phyloP scores from a whole-genome alignment of 2,888 invertebrate genomes.

The Drosophila heteroneura region DNA sequence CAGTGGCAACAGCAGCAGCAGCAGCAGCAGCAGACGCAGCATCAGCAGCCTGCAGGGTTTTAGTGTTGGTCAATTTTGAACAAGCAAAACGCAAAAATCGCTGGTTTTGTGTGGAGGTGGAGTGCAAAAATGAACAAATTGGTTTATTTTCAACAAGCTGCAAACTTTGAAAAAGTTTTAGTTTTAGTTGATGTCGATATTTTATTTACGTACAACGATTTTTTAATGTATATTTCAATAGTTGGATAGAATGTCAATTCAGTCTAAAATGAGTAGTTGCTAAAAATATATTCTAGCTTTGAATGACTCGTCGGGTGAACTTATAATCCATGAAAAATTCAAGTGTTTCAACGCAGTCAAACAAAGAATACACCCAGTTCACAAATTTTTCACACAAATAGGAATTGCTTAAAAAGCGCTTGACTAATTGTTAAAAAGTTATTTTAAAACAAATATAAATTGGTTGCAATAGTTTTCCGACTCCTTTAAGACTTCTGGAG shows the following conservation, averaged over 20 bases:
- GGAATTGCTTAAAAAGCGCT: background rate
- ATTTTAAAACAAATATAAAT: background rate
- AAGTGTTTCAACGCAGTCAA: background rate
- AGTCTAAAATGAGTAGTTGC: background rate
- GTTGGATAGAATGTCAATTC: background rate
- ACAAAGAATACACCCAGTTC: background rate
- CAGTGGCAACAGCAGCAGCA: background rate
- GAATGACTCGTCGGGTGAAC: background rate
- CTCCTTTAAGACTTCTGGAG: too few species aligned
- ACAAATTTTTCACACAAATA: background rate
- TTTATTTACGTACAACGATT: background rate
- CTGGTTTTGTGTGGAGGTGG: background rate
- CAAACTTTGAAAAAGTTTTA: background rate
- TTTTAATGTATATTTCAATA: background rate
- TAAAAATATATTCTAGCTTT: background rate
- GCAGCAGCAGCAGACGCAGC: background rate
- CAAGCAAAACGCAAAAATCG: background rate
- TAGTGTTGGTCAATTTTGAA: conserved; percentile 5
- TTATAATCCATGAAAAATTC: too few species aligned
- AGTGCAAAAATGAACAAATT: background rate
- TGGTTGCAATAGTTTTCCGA: background rate
- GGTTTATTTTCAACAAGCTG: background rate
- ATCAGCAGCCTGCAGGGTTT: background rate
- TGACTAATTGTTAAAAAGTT: background rate
- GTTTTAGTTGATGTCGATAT: background rate